These are phyloP conservation scores for Pomatorhinus ruficollis DNA, from an alignment of 2,113 vertebrate species.

Conservation along the genomic window DNA sequence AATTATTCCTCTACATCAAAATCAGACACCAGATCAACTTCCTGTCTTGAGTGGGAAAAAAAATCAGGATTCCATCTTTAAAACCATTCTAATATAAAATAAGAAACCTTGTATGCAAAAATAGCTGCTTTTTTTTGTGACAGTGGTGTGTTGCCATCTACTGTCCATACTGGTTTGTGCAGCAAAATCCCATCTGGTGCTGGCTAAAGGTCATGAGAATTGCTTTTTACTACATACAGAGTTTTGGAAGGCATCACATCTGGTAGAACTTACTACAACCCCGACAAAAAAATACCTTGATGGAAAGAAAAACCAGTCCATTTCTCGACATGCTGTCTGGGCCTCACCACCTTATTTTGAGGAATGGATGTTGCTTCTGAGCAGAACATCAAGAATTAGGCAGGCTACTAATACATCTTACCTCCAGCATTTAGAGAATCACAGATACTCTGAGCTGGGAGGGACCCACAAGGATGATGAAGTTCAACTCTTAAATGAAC, in stretches of 20 bases:
- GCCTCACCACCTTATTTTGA: neutral
- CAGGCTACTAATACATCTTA: neutral
- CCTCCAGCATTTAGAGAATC: neutral
- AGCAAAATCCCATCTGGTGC: neutral
- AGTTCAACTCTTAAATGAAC: neutral
- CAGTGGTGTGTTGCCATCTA: slow-evolving; percentile 45
- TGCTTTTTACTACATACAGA: neutral
- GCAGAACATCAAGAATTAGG: neutral
- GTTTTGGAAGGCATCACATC: neutral
- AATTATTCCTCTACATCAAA: neutral
- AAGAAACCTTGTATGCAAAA: neutral
- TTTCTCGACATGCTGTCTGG: neutral
- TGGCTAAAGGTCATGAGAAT: neutral
- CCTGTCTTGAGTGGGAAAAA: neutral
- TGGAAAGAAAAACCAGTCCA: neutral
- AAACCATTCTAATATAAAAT: neutral
- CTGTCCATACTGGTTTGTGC: neutral
- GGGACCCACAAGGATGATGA: neutral
- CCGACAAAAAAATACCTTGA: rapidly evolving
- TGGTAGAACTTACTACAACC: neutral
- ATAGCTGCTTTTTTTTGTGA: neutral
- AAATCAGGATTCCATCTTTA: neutral
- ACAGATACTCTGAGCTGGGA: neutral
- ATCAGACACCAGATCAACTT: neutral
- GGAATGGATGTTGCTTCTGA: neutral